Conservation (phyloP, 1,140 invertebrate species). For the Rhagoletis zephyria region DNA sequence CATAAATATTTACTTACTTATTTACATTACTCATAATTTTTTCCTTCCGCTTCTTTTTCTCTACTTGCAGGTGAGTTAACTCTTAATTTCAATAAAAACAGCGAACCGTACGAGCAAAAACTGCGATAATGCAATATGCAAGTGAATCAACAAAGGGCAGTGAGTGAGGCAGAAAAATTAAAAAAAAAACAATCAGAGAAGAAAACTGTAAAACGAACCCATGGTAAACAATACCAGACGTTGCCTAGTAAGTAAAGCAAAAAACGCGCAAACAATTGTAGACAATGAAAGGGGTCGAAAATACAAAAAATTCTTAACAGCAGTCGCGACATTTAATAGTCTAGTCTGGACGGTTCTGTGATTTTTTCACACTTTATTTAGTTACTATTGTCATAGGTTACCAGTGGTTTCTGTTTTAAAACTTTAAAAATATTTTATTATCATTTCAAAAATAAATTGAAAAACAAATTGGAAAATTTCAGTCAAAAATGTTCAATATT, state of each 20-base stretch:
- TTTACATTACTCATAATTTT: neutral
- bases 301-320: neutral
- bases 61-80: conserved; percentile 50
- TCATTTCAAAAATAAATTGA: no score
- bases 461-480: no score
- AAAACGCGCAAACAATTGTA: neutral
- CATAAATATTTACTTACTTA: neutral
- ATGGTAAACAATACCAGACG: neutral
- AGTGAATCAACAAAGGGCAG: no score
- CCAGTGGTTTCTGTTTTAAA: no score
- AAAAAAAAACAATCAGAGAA: neutral
- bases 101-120: neutral
- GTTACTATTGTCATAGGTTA: no score
- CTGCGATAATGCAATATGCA: neutral
- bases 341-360: no score
- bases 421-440: no score
- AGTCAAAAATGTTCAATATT: no score
- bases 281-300: neutral
- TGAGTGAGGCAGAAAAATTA: neutral
- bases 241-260: neutral
- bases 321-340: neutral
- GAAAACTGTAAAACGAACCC: neutral
- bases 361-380: no score
- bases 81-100: neutral
- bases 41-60: neutral